A percentile compares a stretch with the other conserved stretches of the same genome.
Conservation (phyloP, 2,888 invertebrate species). For the Eucera pruinosa region DNA sequence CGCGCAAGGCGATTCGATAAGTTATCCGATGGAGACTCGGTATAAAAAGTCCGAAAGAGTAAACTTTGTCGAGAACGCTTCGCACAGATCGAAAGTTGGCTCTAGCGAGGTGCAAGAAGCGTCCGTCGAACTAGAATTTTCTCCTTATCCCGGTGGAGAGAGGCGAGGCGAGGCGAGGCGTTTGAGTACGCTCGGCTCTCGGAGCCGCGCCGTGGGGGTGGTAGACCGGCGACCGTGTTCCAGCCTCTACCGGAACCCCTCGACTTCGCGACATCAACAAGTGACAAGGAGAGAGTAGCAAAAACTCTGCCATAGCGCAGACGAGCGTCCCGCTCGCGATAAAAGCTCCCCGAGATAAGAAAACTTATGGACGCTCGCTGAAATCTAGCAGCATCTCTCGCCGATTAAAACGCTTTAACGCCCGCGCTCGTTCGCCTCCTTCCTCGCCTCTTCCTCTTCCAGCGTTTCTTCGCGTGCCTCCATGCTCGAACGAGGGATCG, state of each 20-base stretch:
- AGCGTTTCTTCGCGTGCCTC: not conserved
- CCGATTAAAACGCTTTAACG: constrained; percentile 37
- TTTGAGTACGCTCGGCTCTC: constrained; percentile 37
- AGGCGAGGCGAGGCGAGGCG: constrained; percentile 15
- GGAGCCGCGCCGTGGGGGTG: constrained; percentile 33
- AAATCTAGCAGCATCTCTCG: constrained; percentile 19
- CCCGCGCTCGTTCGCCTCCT: not conserved
- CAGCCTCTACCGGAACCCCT: constrained; percentile 26
- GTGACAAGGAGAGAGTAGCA: constrained; percentile 56
- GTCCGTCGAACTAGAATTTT: constrained; percentile 45
- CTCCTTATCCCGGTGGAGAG: constrained; percentile 44
- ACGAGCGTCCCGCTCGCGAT: constrained; percentile 50
- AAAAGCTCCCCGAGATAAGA: constrained; percentile 52
- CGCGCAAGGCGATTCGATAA: constrained; percentile 42
- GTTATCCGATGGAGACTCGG: constrained; percentile 40
- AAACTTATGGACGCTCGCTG: constrained; percentile 49
- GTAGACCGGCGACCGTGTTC: constrained; percentile 30
- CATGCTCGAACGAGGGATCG: too few relatives aligned
- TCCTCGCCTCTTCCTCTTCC: too few relatives aligned
- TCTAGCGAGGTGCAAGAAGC: constrained; percentile 25
- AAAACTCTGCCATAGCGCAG: constrained; percentile 49
- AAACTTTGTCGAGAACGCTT: constrained; percentile 52
- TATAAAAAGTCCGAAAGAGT: constrained; percentile 41
- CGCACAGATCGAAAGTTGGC: constrained; percentile 59
- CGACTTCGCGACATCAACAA: constrained; percentile 61